phyloP scores from a whole-genome alignment of 2,888 invertebrate genomes.

The Drosophila cognata region DNA sequence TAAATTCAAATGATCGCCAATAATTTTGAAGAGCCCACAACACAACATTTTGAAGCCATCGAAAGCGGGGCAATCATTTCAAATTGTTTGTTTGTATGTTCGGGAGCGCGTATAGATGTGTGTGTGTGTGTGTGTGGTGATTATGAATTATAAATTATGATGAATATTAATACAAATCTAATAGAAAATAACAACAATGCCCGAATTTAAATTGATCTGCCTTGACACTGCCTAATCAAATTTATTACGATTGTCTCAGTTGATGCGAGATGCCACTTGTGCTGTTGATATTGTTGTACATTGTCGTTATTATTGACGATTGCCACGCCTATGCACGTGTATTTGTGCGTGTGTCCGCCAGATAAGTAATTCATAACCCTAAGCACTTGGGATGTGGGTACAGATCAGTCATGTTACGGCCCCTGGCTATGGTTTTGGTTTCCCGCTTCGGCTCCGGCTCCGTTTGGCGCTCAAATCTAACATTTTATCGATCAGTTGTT shows the following conservation, averaged over 20 bases:
- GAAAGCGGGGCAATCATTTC: constrained; percentile 24
- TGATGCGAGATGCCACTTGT: constrained; percentile 28
- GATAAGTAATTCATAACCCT: not conserved
- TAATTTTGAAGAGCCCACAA: constrained; percentile 50
- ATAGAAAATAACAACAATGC: constrained; percentile 41
- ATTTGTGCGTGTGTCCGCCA: not conserved
- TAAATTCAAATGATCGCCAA: constrained; percentile 67
- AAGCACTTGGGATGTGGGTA: constrained; percentile 6
- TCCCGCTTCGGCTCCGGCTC: not conserved
- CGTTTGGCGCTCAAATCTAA: constrained; percentile 9
- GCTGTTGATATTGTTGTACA: constrained; percentile 10
- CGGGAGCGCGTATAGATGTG: not conserved
- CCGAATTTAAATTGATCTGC: constrained; percentile 40
- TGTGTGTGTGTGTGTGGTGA: constrained; percentile 30
- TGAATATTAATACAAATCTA: constrained; percentile 50
- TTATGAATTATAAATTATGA: constrained; percentile 48
- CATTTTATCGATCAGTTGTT: constrained; percentile 62
- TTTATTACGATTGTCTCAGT: constrained; percentile 23
- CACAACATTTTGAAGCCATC: constrained; percentile 26
- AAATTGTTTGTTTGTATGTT: constrained; percentile 19
- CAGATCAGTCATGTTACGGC: constrained; percentile 35
- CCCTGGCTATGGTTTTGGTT: not conserved
- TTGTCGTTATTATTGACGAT: constrained; percentile 51
- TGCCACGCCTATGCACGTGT: constrained; percentile 35
- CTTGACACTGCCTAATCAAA: constrained; percentile 63